A percentile compares a stretch with the other conserved stretches of the same genome.
phyloP scores from a whole-genome alignment of 2,113 vertebrate species.

The Chionodraco myersi region DNA sequence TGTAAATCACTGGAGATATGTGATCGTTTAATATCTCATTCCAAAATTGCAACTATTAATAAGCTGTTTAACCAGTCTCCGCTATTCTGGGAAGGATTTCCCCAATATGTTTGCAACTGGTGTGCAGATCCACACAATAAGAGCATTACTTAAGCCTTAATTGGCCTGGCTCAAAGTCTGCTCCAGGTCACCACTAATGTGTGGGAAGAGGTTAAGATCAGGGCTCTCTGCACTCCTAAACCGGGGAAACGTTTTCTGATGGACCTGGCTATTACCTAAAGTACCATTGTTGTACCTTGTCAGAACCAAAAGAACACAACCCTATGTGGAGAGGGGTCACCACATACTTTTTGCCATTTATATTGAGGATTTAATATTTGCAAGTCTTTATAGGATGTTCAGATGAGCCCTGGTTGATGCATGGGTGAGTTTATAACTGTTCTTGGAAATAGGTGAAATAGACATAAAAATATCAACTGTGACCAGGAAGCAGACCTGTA shows the following conservation, averaged over 20 bases:
- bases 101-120: background rate
- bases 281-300: background rate
- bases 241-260: no score
- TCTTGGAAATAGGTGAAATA: conserved; percentile 7
- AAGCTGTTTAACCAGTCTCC: background rate
- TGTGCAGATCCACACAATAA: background rate
- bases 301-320: background rate
- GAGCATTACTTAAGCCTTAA: background rate
- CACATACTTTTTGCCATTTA: background rate
- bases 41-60: background rate
- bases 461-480: conserved; percentile 10
- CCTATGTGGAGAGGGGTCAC: background rate
- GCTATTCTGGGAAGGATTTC: background rate
- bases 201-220: background rate
- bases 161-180: background rate
- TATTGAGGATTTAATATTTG: background rate
- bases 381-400: background rate
- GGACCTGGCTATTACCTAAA: no score
- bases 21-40: background rate
- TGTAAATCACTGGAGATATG: background rate
- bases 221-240: background rate
- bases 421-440: background rate
- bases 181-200: background rate
- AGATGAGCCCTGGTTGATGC: background rate
- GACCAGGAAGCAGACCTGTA: background rate